These are phyloP conservation scores for Hemibates koningsi DNA, from an alignment of 2,113 vertebrate species.

Conservation along the genomic window DNA sequence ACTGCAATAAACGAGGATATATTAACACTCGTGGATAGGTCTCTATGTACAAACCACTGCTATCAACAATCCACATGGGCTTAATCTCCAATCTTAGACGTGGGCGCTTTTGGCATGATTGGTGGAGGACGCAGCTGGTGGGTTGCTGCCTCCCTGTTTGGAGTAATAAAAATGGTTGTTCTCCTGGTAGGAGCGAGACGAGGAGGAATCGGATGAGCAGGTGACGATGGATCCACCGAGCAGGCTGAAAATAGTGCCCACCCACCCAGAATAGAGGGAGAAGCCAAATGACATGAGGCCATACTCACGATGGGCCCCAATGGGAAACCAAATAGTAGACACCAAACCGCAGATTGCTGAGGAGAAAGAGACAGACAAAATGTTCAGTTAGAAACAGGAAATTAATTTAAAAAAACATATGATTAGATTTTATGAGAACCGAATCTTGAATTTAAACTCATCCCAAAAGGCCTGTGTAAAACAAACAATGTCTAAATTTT, in stretches of 20 bases:
- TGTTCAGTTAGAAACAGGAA: background rate
- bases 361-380: background rate
- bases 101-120: slow-evolving; percentile 96
- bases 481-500: background rate
- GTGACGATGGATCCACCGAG: slow-evolving; percentile 82
- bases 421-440: background rate
- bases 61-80: background rate
- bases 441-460: background rate
- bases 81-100: slow-evolving; percentile 68
- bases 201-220: slow-evolving; percentile 77
- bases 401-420: background rate
- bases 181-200: slow-evolving; percentile 76
- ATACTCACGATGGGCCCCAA: slow-evolving; percentile 82
- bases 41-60: slow-evolving; percentile 10
- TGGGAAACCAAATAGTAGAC: slow-evolving; percentile 92
- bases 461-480: background rate
- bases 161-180: slow-evolving; percentile 94
- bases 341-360: slow-evolving; percentile 83
- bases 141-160: slow-evolving; percentile 70
- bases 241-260: slow-evolving; percentile 83
- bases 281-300: slow-evolving; percentile 92
- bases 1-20: background rate
- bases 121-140: slow-evolving; percentile 51
- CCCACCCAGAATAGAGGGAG: slow-evolving; percentile 92
- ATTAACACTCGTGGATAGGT: background rate